These are phyloP conservation scores for Chionodraco myersi DNA, from an alignment of 2,113 vertebrate genomes.

Conservation along the genomic window DNA sequence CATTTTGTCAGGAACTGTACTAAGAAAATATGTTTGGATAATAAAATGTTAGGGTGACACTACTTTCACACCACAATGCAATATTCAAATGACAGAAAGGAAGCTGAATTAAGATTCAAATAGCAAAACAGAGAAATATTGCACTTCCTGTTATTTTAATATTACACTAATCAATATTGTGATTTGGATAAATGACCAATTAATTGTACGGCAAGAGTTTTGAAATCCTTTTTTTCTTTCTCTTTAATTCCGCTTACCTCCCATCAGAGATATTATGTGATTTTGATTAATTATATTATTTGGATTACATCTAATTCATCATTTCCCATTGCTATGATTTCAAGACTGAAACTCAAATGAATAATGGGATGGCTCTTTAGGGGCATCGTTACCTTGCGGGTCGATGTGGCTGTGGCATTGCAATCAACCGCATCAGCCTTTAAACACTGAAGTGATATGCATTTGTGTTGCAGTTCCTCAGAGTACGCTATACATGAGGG, in stretches of 20 bases:
- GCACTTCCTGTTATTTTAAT: no score
- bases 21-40: no score
- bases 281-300: neutral
- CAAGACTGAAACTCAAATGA: constrained; percentile 16
- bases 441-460: neutral
- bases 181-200: no score
- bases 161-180: no score
- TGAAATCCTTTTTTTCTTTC: neutral
- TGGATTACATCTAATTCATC: neutral
- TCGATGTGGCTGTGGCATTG: neutral
- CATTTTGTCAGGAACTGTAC: no score
- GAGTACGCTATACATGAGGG: neutral
- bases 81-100: no score
- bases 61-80: no score
- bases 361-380: neutral
- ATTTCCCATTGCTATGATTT: constrained; percentile 10
- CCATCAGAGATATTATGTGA: no score
- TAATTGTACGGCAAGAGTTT: no score
- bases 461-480: constrained; percentile 3
- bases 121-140: no score
- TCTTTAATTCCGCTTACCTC: neutral
- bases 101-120: no score
- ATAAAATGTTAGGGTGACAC: no score
- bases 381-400: neutral
- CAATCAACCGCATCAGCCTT: neutral